These are phyloP conservation scores for Serrognathus titanus DNA, from an alignment of 2,888 invertebrate genomes.

Conservation along the genomic window DNA sequence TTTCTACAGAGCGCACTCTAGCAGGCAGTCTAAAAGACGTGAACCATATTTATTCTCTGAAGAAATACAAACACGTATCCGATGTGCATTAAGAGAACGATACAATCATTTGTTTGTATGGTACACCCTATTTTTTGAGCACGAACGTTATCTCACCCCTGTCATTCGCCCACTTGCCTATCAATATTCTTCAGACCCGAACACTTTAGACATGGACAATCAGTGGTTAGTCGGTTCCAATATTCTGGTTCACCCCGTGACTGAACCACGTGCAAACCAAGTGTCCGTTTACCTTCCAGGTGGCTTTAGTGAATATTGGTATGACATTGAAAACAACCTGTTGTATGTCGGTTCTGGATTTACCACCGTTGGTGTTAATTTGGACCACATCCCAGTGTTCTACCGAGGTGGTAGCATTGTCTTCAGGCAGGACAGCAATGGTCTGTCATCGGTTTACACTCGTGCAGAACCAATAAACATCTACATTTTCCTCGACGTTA, in stretches of 20 bases:
- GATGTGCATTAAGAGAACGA: conserved; percentile 62
- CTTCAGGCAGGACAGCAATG: conserved; percentile 78
- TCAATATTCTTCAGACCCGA: conserved; percentile 78
- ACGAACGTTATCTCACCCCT: conserved; percentile 75
- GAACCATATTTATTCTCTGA: conserved; percentile 92
- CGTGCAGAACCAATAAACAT: conserved; percentile 85
- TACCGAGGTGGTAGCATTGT: conserved; percentile 86
- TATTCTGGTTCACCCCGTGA: conserved; percentile 81
- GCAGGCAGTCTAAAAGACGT: conserved; percentile 86
- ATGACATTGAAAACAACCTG: conserved; percentile 13
- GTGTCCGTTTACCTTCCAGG: conserved; percentile 85
- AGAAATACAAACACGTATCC: conserved; percentile 52
- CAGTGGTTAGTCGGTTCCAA: conserved; percentile 74
- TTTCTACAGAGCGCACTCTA: conserved; percentile 93
- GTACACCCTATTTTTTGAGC: conserved; percentile 89
- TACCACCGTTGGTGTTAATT: conserved; percentile 14
- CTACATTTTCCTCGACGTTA: conserved; percentile 69
- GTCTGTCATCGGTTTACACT: conserved; percentile 77
- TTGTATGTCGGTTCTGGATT: conserved; percentile 13
- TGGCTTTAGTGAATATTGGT: conserved; percentile 68
- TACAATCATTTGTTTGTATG: conserved; percentile 85
- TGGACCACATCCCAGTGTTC: conserved; percentile 76
- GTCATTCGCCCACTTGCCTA: conserved; percentile 86
- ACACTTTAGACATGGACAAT: conserved; percentile 75
- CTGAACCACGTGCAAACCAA: conserved; percentile 66